A percentile compares a stretch with the other conserved stretches of the same genome.
These are phyloP conservation scores for Oncorhynchus masou DNA, from an alignment of 2,113 vertebrate genomes.

Conservation along the genomic window DNA sequence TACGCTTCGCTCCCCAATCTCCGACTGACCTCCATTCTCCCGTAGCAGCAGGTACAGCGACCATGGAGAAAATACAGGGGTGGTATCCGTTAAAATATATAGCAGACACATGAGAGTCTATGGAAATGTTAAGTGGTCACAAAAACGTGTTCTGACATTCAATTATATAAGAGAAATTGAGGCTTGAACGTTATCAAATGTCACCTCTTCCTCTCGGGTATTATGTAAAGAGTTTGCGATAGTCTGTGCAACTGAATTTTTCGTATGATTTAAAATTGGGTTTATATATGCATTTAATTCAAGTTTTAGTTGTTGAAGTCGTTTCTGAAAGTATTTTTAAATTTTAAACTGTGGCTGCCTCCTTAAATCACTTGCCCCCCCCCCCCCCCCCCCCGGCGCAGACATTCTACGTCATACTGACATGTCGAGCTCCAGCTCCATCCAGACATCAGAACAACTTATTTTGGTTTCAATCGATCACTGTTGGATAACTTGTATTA, in stretches of 20 bases:
- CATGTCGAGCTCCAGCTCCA: not conserved
- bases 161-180: conserved; percentile 14
- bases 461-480: not conserved
- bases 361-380: not conserved
- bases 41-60: not conserved
- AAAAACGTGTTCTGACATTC: not conserved
- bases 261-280: too few relatives aligned
- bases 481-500: not conserved
- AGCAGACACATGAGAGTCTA: conserved; percentile 44
- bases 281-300: not conserved
- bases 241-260: not conserved
- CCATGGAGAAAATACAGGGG: not conserved
- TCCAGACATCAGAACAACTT: not conserved
- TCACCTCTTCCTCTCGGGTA: too few relatives aligned
- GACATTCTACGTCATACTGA: conserved; percentile 18
- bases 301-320: too few relatives aligned
- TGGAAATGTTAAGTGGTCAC: conserved; percentile 41
- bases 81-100: conserved; percentile 27
- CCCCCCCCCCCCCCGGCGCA: conserved; percentile 19
- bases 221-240: not conserved
- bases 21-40: conserved; percentile 70
- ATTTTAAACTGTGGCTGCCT: not conserved
- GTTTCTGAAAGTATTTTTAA: not conserved
- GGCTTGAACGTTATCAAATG: not conserved
- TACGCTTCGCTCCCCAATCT: conserved; percentile 31